Evolutionary conservation across 2,888 invertebrate genomes (phyloP), one percentile per base, ranked within the genome.

Genomic region (Hetaerina titia): DNA sequence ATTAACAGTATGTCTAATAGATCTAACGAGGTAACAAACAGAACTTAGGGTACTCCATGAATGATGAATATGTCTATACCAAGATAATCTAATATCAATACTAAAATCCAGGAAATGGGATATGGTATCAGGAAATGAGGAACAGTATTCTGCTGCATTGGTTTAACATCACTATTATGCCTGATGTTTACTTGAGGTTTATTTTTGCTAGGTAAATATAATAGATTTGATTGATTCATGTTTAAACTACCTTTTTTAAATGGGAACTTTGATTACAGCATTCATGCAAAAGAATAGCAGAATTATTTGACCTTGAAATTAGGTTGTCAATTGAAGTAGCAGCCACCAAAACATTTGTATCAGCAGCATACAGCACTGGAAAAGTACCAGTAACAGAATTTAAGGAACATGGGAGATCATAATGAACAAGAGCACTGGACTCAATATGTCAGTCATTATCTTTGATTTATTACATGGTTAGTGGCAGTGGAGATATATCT

Each of bases 351-450:
- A 22, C 69, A 13, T 22, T 69, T 19, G 69, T 69, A 74, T 74
- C 74, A 74, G n/a, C 74, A 74, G 74, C 74, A 25, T 74, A 74
- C 17, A 74, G 74, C 74, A 74, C 74, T 74, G 74, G 74, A 74
- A 74, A 11, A 74, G 9, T 25, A 25, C 17, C n/a, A 74, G 74
- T 25, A 8, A 74, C 5, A 74, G 74, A n/a, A 25, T 4, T 74
- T n/a, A 74, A 74, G 25, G 17, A 8, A 11, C 8, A 25, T 25
- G 74, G 74, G n/a, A 74, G 25, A 74, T 74, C 74, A 25, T 74
- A 6, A 74, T 5, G 25, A 74, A 5, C 6, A 74, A 22, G n/a
- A 74, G 25, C 6, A 74, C 74, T 17, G 69, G 69, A 69, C 19
- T 19, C 69, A 69, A 69, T n/a, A n/a, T n/a, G n/a, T n/a, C n/a